Percentiles rank a stretch among this genome's conserved stretches.
phyloP scores from a whole-genome alignment of 2,113 vertebrate genomes.

The Prietella phreatophila region DNA sequence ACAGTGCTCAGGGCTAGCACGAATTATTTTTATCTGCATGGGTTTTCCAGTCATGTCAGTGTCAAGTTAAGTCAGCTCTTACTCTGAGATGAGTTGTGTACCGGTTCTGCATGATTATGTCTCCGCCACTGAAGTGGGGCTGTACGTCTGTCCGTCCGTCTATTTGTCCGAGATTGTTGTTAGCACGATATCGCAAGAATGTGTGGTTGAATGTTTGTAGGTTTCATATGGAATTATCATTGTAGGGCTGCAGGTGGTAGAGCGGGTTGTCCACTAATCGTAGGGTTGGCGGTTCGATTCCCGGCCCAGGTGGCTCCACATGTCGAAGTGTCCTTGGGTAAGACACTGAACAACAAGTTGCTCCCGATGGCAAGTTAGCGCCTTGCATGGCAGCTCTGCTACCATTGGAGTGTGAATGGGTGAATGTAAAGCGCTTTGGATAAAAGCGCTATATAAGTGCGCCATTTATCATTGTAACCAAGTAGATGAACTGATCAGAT shows the following conservation, averaged over 20 bases:
- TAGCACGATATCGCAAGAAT: not conserved
- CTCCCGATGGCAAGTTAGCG: too few relatives aligned
- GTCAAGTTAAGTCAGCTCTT: not conserved
- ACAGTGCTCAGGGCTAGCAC: constrained; percentile 56
- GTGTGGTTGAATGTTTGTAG: not conserved
- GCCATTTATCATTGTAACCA: not conserved
- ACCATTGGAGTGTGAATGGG: too few relatives aligned
- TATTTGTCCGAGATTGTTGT: not conserved
- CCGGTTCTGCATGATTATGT: not conserved
- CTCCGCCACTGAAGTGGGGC: not conserved
- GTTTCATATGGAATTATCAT: not conserved
- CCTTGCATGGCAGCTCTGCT: too few relatives aligned
- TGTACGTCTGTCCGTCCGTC: not conserved
- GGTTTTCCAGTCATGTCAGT: constrained; percentile 18
- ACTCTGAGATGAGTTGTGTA: constrained; percentile 37
- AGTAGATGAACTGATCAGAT: not conserved
- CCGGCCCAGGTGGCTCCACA: too few relatives aligned
- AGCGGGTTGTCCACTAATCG: too few relatives aligned
- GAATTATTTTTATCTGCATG: constrained; percentile 49
- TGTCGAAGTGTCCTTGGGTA: too few relatives aligned
- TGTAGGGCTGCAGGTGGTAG: too few relatives aligned
- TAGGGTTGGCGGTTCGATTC: too few relatives aligned
- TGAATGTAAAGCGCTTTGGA: too few relatives aligned
- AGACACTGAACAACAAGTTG: too few relatives aligned
- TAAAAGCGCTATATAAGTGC: too few relatives aligned